These are phyloP conservation scores for Andrena hattorfiana DNA, from an alignment of 2,888 invertebrate species.

Conservation along the genomic window DNA sequence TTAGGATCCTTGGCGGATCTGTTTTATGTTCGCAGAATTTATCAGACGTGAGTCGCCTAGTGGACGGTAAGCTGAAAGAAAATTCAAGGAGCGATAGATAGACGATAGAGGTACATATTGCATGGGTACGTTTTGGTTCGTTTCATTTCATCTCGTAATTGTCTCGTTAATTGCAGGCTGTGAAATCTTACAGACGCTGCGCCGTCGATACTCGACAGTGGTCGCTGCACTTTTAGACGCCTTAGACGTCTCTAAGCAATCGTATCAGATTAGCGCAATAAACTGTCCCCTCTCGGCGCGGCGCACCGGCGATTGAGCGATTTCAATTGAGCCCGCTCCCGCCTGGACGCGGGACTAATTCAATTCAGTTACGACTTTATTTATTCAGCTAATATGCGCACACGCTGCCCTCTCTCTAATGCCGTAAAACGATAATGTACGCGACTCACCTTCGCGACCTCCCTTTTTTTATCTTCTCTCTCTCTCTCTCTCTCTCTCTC, in stretches of 20 bases:
- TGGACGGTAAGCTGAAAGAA: constrained; percentile 80
- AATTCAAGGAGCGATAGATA: constrained; percentile 63
- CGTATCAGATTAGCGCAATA: constrained; percentile 71
- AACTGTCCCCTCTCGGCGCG: constrained; percentile 47
- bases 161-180: not conserved
- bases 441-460: not conserved
- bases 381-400: constrained; percentile 49
- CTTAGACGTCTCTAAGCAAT: constrained; percentile 59
- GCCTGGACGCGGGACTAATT: constrained; percentile 62
- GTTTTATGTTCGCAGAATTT: constrained; percentile 45
- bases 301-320: constrained; percentile 74
- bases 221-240: constrained; percentile 3
- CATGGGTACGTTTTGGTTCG: not conserved
- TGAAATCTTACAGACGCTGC: not conserved
- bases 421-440: not conserved
- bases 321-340: constrained; percentile 77
- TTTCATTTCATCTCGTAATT: not conserved
- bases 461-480: too few species aligned
- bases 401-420: not conserved
- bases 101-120: not conserved
- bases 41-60: constrained; percentile 75
- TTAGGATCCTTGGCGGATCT: not conserved
- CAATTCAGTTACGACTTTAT: constrained; percentile 72
- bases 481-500: too few species aligned
- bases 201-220: not conserved